A percentile compares a stretch with the other conserved stretches of the same genome.
phyloP scores from a whole-genome alignment of 2,888 invertebrate genomes.

The Leptinotarsa haldemani region DNA sequence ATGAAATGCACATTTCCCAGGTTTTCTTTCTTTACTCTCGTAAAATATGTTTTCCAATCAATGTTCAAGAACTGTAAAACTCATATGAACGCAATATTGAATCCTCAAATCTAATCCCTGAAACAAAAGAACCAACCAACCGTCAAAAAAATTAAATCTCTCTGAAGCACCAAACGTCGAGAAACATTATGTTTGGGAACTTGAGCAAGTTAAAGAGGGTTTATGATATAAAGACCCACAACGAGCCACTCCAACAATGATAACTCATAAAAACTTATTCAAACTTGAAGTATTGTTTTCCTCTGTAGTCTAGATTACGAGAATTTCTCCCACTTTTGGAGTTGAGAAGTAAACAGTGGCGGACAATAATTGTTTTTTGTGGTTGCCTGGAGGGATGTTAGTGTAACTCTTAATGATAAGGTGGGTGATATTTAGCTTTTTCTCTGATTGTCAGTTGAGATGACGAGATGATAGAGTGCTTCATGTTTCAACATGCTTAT shows the following conservation, averaged over 20 bases:
- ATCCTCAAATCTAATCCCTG: neutral
- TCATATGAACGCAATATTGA: neutral
- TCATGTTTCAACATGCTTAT: too few species aligned
- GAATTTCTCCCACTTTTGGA: slow-evolving; percentile 15
- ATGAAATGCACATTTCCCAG: too few species aligned
- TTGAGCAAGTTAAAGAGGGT: slow-evolving; percentile 31
- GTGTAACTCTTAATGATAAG: too few species aligned
- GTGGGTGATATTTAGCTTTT: too few species aligned
- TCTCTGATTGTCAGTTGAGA: too few species aligned
- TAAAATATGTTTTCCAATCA: too few species aligned
- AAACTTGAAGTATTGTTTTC: slow-evolving; percentile 37
- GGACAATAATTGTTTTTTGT: neutral
- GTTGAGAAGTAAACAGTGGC: slow-evolving; percentile 8
- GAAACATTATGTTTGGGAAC: slow-evolving; percentile 25
- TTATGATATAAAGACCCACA: slow-evolving; percentile 38
- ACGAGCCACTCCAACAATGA: slow-evolving; percentile 38
- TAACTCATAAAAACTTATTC: slow-evolving; percentile 40
- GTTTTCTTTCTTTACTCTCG: too few species aligned
- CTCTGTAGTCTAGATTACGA: slow-evolving; percentile 34
- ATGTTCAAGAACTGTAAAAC: too few species aligned
- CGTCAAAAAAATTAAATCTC: slow-evolving; percentile 19
- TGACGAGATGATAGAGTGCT: too few species aligned
- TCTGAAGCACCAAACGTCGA: slow-evolving; percentile 20
- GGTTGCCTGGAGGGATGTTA: neutral
- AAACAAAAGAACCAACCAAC: slow-evolving; percentile 3